A percentile compares a stretch with the other conserved stretches of the same genome.
Evolutionary conservation across 64 coral and sea anemone genomes (phyloP).

Genomic region (Orbicella faveolata): DNA sequence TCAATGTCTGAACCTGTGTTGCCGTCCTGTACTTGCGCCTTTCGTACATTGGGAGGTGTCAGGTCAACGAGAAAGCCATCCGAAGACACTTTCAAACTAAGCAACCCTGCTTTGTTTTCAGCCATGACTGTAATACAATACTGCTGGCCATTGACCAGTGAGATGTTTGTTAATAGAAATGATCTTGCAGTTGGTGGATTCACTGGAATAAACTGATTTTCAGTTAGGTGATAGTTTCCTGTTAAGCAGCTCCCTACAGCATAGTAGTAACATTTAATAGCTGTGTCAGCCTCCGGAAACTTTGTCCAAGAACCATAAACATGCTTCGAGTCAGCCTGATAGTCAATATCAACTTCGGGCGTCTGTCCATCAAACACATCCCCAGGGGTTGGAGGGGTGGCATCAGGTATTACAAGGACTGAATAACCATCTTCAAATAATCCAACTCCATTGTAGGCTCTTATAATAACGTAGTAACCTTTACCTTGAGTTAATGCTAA

Average conservation of each 20-base stretch:
- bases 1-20: slow-evolving; percentile 72
- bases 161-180: slow-evolving; percentile 30
- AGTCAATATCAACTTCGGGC: slow-evolving; percentile 50
- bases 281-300: slow-evolving; percentile 68
- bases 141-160: slow-evolving; percentile 68
- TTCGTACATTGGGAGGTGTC: slow-evolving; percentile 61
- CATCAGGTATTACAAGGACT: slow-evolving; percentile 53
- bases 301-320: slow-evolving; percentile 62
- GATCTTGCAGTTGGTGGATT: slow-evolving; percentile 47
- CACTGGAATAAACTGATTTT: slow-evolving; percentile 37
- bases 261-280: slow-evolving; percentile 55
- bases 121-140: slow-evolving; percentile 84
- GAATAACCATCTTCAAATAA: slow-evolving; percentile 55
- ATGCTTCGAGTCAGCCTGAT: slow-evolving; percentile 29
- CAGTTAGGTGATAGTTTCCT: slow-evolving; percentile 84
- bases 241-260: slow-evolving; percentile 68
- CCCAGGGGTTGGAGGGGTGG: slow-evolving; percentile 51
- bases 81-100: slow-evolving; percentile 55
- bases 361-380: slow-evolving; percentile 53
- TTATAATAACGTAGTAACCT: slow-evolving; percentile 51
- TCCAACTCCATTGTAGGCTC: slow-evolving; percentile 43
- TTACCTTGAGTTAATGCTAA: slow-evolving; percentile 48
- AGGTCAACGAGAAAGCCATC: slow-evolving; percentile 72
- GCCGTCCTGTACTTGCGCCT: slow-evolving; percentile 73
- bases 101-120: slow-evolving; percentile 72